A percentile compares a stretch with the other conserved stretches of the same genome.
These are phyloP conservation scores for Mystacornis crossleyi DNA, from an alignment of 2,113 vertebrate species.

Conservation along the genomic window DNA sequence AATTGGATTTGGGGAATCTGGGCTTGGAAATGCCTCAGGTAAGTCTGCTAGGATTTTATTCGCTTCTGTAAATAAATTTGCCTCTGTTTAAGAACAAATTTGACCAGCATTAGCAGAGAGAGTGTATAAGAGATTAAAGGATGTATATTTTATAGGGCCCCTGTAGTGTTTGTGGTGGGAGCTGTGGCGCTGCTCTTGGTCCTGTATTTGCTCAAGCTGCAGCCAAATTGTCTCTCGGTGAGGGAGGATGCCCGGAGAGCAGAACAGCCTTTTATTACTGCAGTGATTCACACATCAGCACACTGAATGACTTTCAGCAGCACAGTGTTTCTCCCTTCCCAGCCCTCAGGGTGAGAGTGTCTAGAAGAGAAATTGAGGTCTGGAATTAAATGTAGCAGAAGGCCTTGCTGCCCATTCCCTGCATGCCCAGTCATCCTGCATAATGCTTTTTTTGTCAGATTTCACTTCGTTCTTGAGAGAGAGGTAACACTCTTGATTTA, in stretches of 20 bases:
- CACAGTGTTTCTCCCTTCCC: constrained; percentile 12
- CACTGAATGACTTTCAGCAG: constrained; percentile 35
- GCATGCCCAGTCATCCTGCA: not conserved
- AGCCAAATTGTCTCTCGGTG: not conserved
- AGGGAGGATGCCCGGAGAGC: constrained; percentile 37
- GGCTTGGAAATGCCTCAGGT: constrained; percentile 99
- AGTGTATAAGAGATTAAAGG: not conserved
- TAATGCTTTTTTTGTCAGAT: not conserved
- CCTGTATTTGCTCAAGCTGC: not conserved
- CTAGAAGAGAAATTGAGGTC: constrained; percentile 3
- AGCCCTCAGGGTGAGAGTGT: constrained; percentile 8
- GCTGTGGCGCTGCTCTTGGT: not conserved
- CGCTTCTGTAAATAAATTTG: not conserved
- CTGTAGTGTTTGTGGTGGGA: not conserved
- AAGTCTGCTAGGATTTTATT: constrained; percentile 43
- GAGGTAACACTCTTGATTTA: not conserved
- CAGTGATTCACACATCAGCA: constrained; percentile 47
- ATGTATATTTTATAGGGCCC: not conserved
- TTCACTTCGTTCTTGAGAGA: not conserved
- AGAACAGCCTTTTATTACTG: constrained; percentile 45
- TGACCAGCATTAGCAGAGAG: not conserved
- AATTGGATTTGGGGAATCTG: constrained; percentile 82
- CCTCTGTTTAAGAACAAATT: not conserved
- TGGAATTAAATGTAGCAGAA: constrained; percentile 34
- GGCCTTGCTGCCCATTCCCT: not conserved